Evolutionary conservation across 2,888 invertebrate species (phyloP), one percentile per base, ranked within the genome.

Genomic region (Cryptophagus acutangulus): DNA sequence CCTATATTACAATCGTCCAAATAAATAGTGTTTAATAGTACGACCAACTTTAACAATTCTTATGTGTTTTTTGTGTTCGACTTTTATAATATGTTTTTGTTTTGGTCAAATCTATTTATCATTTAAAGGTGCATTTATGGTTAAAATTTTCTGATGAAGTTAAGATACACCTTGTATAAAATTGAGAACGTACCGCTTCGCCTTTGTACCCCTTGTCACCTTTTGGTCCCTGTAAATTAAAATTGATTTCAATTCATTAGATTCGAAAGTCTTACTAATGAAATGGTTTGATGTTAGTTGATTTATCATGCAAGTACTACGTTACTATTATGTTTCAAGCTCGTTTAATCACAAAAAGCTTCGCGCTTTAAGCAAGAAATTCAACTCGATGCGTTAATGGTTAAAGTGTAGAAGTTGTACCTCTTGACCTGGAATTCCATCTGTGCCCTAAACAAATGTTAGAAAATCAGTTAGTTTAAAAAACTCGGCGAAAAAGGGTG

Each of bases 371-470:
- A 9, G n/a, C 12, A 31, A 31, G 31, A 14, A 12, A 26, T 26
- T 26, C 12, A 26, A 26, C 16, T 31, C 10, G 8, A 15, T 13
- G 16, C n/a, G 6, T 20, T 20, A 8, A 20, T 8, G 6, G 24
- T 31, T 40, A 51, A 35, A 34, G 25, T 43, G 49, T 62, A 9
- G 8, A n/a, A n/a, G n/a, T 56, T 58, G 74, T 76, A 87, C 87
- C 84, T 90, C 88, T 75, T 83, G 82, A 65, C 91, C 91, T 61
- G 91, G 91, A 67, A 92, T 92, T 63, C 91, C 91, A 70, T 92
- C 91, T 48, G 91, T 92, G 62, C 91, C 92, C 91, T 91, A 78
- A 66, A 81, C 79, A n/a, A n/a, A n/a, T n/a, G n/a, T n/a, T n/a
- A n/a, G n/a, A n/a, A n/a, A n/a, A n/a, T n/a, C n/a, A n/a, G n/a